Evolutionary conservation across 2,113 vertebrate genomes (phyloP).

Genomic region (Lepisosteus osseus): DNA sequence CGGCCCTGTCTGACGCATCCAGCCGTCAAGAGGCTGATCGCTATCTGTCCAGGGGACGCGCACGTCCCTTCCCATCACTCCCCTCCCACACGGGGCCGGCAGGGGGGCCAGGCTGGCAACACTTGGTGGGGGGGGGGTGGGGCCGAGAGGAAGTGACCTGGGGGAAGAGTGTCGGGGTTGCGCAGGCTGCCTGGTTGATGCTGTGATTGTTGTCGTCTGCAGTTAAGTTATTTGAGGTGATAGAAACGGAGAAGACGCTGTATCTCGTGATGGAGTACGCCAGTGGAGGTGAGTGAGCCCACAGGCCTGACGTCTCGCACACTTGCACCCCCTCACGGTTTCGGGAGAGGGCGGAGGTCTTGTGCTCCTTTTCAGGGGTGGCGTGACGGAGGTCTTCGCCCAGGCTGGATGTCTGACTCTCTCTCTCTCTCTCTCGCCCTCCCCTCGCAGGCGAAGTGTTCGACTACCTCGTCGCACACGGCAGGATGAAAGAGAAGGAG

Average conservation of each 20-base stretch:
- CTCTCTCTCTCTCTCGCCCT: background rate
- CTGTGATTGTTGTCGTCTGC: constrained; percentile 23
- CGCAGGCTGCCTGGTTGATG: too few species aligned
- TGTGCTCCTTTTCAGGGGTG: background rate
- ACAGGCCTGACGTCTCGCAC: constrained; percentile 24
- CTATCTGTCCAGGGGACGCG: too few species aligned
- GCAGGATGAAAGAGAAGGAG: constrained; percentile 96
- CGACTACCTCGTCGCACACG: constrained; percentile 89
- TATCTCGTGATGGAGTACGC: constrained; percentile 94
- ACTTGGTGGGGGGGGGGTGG: too few species aligned
- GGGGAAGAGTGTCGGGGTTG: too few species aligned
- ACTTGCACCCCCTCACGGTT: background rate
- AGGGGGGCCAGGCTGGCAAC: too few species aligned
- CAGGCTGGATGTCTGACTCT: background rate
- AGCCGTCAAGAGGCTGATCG: too few species aligned
- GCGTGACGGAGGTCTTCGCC: background rate
- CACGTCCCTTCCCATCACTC: too few species aligned
- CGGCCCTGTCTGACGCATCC: too few species aligned
- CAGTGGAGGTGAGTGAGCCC: constrained; percentile 76
- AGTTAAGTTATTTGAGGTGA: constrained; percentile 96
- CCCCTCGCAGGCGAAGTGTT: constrained; percentile 80
- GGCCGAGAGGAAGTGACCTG: too few species aligned
- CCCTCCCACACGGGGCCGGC: too few species aligned
- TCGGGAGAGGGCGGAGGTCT: background rate
- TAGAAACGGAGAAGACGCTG: constrained; percentile 90